Percentiles rank a stretch among this genome's conserved stretches.
Evolutionary conservation across 2,113 vertebrate genomes (phyloP).

Genomic region (Chrysemys picta): DNA sequence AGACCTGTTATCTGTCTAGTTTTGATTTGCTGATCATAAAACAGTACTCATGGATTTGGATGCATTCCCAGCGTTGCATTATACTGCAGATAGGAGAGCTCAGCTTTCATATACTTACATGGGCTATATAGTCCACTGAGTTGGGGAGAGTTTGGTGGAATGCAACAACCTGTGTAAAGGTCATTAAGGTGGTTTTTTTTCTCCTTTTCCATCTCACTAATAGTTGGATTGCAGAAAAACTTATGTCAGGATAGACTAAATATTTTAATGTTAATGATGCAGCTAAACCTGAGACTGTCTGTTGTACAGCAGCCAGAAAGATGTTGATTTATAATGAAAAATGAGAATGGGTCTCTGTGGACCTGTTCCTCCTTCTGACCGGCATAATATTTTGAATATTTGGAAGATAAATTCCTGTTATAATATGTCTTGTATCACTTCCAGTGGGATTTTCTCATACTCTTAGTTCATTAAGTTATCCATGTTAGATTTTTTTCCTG

Average conservation of each 20-base stretch:
- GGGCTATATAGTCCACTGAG: background rate
- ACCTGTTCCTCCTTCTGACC: background rate
- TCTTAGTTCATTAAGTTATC: background rate
- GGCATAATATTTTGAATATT: background rate
- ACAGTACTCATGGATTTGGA: slow-evolving; percentile 19
- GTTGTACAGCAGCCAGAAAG: background rate
- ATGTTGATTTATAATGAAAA: slow-evolving; percentile 33
- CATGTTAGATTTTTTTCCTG: background rate
- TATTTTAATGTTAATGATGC: background rate
- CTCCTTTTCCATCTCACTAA: background rate
- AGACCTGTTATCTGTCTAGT: background rate
- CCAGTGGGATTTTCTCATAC: slow-evolving; percentile 4
- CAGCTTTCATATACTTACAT: background rate
- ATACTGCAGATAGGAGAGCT: background rate
- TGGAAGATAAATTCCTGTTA: slow-evolving; percentile 27
- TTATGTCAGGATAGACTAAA: slow-evolving; percentile 1
- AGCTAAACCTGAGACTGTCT: background rate
- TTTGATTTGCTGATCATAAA: slow-evolving; percentile 25
- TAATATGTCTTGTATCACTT: background rate
- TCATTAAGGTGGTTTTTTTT: background rate
- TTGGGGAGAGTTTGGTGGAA: background rate
- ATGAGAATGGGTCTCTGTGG: background rate
- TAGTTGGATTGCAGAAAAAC: slow-evolving; percentile 27
- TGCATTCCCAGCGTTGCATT: slow-evolving; percentile 26
- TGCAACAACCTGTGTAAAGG: background rate